These are phyloP conservation scores for Beroe forskalii DNA, from an alignment of 37 sponge, comb jelly and placozoan genomes.

Conservation along the genomic window DNA sequence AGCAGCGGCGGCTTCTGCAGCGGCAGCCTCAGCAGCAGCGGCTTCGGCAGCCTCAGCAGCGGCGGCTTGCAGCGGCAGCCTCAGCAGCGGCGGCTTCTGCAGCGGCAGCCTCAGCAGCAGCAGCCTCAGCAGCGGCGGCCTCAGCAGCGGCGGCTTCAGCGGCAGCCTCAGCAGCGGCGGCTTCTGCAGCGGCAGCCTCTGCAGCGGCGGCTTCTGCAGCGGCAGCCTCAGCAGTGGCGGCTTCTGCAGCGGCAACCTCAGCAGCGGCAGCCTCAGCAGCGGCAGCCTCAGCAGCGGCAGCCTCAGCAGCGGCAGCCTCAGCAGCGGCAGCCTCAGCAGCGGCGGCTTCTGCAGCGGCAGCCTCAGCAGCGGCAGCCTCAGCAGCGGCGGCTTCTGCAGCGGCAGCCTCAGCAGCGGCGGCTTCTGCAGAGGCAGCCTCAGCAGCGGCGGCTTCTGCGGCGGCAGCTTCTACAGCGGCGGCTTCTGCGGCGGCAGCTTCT, in stretches of 20 bases:
- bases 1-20: background rate
- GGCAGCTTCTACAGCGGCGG: background rate
- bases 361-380: background rate
- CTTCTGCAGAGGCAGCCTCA: background rate
- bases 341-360: background rate
- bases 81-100: background rate
- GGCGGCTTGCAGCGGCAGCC: background rate
- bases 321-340: background rate
- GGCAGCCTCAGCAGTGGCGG: conserved; percentile 8
- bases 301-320: background rate
- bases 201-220: conserved; percentile 11
- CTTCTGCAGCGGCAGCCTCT: background rate
- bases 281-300: background rate
- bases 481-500: background rate
- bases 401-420: background rate
- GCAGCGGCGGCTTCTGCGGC: background rate
- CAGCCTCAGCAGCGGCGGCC: background rate
- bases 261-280: background rate
- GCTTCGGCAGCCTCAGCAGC: background rate
- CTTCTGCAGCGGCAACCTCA: conserved; percentile 1
- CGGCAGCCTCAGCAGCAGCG: background rate
- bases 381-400: background rate
- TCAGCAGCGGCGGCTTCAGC: conserved; percentile 7
- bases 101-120: conserved; percentile 22
- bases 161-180: background rate